Conservation (phyloP, 2,113 vertebrate species). For the Corythornis vintsioides region DNA sequence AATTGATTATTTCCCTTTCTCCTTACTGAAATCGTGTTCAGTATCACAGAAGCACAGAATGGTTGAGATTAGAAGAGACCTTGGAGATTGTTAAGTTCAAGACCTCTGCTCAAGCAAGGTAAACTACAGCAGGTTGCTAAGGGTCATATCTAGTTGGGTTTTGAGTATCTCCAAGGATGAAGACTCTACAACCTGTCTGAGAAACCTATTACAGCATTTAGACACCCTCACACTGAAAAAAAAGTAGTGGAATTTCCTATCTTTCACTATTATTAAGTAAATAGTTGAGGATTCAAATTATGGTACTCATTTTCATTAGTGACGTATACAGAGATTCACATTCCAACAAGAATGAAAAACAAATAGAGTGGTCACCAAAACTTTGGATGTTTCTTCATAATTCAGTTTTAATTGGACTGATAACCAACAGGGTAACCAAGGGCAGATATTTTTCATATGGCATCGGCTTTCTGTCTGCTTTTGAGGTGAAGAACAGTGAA, state of each 20-base stretch:
- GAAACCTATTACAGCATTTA: neutral
- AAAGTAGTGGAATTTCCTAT: neutral
- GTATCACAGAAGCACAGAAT: neutral
- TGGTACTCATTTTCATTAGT: neutral
- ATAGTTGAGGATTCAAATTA: neutral
- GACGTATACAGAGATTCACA: neutral
- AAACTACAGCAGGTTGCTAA: neutral
- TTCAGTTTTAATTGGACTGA: neutral
- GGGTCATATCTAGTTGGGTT: fast-evolving
- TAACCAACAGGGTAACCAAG: neutral
- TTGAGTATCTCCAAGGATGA: neutral
- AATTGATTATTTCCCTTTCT: neutral
- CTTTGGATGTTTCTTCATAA: neutral
- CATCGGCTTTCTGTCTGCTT: neutral
- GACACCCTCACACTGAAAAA: neutral
- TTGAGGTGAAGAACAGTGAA: neutral
- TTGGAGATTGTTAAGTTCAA: neutral
- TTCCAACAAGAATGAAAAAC: neutral
- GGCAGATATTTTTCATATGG: neutral
- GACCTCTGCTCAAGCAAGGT: neutral
- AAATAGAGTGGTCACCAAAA: neutral
- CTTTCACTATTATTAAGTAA: neutral
- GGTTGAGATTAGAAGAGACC: neutral
- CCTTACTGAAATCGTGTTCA: neutral
- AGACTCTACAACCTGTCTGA: neutral